Base-by-base conservation (phyloP, 2,113 vertebrate species). In the Dipodomys ordii region DNA sequence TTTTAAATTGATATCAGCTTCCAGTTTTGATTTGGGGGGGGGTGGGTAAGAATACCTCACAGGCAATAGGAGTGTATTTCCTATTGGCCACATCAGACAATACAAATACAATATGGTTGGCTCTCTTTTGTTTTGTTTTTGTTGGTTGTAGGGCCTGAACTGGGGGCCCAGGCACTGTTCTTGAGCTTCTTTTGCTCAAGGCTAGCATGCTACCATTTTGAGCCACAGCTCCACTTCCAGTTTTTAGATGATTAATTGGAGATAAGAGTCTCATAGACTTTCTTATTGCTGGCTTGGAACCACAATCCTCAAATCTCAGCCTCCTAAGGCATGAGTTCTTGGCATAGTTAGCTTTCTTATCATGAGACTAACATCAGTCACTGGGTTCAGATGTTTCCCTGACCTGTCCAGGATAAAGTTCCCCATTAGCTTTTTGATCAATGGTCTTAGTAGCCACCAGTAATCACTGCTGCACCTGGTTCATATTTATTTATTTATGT, bases 1-100 rank as follows among this genome's bases (percentile, higher is more conserved):
- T 32, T 93, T 86, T 80, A 92, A 71, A 79, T 84, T 44, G 76
- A 87, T 27, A 77, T 87, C 72, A 64, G 18, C 76, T 87, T 68
- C 49, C 67, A 83, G 65, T 82, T 81, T 76, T 44, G 23, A 72
- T 53, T 69, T 81, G 39, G 39, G 39, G 39, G 39, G 39, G 35
- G n/a, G n/a, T 92, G 64, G 60, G 27, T 90, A 62, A 25, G 74
- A 90, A 84, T 20, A 49, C 9, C 77, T 93, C 19, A 18, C n/a
- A 68, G 57, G n/a, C 57, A 12, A 68, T 76, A 28, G 74, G 83
- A 60, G 60, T 69, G 9, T 81, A 39, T 35, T 72, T 84, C 27
- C 30, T 73, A 49, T 53, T 22, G 10, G 15, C 49, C 71, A 53
- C 15, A 87, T 62, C 60, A 11, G 72, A 86, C 87, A 76, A 71